Evolutionary conservation across 2,797 vertebrate species (phyloP), one percentile per base, ranked within the genome.

Genomic region (Momotus momota): DNA sequence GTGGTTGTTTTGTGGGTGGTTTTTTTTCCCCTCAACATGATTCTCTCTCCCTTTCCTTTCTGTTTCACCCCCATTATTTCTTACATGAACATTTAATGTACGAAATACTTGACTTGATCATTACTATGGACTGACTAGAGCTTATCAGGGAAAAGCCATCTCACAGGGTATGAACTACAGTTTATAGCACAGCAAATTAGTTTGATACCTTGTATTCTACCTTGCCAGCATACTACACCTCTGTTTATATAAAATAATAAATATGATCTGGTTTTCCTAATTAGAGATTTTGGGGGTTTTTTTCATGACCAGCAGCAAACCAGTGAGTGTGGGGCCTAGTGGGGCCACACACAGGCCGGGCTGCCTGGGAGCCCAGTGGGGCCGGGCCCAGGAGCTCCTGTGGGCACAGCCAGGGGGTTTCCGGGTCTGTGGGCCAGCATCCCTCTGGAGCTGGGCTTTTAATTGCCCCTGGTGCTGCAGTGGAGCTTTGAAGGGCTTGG

Each of bases 1-100:
- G 17, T 31, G 57, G 14, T 26, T 55, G 14, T 8, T 65, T 21
- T 17, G 4, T 43, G n/a, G 1, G 2, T 27, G 38, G 1, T 2
- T 3, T 0, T 19, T 35, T 19, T 38, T 38, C 21, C 5, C 15
- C 14, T 46, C n/a, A 11, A 15, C 19, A 12, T 14, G 10, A 57
- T 33, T 46, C 0, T 65, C 73, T 52, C 15, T 54, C 19, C 7
- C 6, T 55, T 75, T 8, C 7, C 27, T 60, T 15, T 58, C 16
- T 69, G 38, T 74, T 83, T 55, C 17, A 62, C 5, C 2, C 5
- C 5, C 27, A 13, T 25, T 4, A 64, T 41, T 90, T 86, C 41
- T 69, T 40, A 49, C 1, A 40, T 11, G 9, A 66, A 33, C 40
- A 19, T 54, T 25, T 40, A 46, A 43, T 0, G 0, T 12, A 22